These are phyloP conservation scores for Tachysurus fulvidraco DNA, from an alignment of 2,113 vertebrate species.

Conservation along the genomic window DNA sequence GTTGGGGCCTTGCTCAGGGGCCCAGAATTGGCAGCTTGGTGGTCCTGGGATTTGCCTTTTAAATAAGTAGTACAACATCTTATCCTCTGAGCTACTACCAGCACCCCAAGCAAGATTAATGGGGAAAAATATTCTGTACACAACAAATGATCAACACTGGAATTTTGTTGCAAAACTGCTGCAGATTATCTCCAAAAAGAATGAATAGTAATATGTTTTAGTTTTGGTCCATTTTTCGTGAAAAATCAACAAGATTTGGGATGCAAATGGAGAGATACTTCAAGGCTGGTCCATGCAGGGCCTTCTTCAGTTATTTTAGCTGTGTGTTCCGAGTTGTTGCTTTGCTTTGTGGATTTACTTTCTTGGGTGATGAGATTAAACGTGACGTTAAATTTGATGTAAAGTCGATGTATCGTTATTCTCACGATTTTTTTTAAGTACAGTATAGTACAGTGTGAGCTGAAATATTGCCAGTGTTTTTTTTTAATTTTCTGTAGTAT, in stretches of 20 bases:
- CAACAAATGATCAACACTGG: background rate
- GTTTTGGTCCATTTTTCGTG: background rate
- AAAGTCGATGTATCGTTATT: too few species aligned
- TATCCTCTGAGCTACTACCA: too few species aligned
- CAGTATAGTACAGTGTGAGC: background rate
- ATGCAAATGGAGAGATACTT: background rate
- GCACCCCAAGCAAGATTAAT: background rate
- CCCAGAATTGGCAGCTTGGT: too few species aligned
- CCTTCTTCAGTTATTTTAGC: background rate
- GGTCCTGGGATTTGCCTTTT: too few species aligned
- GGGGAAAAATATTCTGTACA: background rate
- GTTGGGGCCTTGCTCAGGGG: too few species aligned
- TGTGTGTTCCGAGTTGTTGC: background rate
- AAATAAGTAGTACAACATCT: too few species aligned
- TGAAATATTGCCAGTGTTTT: background rate
- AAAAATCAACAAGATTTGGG: background rate
- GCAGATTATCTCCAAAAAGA: background rate
- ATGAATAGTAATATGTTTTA: background rate
- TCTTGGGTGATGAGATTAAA: too few species aligned
- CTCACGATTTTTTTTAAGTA: background rate
- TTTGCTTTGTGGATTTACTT: background rate
- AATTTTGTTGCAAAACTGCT: background rate
- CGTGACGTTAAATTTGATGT: too few species aligned
- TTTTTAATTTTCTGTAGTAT: background rate
- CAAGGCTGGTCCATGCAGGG: background rate